Base-by-base conservation (phyloP, 1,140 invertebrate species). In the Coelopa frigida region DNA sequence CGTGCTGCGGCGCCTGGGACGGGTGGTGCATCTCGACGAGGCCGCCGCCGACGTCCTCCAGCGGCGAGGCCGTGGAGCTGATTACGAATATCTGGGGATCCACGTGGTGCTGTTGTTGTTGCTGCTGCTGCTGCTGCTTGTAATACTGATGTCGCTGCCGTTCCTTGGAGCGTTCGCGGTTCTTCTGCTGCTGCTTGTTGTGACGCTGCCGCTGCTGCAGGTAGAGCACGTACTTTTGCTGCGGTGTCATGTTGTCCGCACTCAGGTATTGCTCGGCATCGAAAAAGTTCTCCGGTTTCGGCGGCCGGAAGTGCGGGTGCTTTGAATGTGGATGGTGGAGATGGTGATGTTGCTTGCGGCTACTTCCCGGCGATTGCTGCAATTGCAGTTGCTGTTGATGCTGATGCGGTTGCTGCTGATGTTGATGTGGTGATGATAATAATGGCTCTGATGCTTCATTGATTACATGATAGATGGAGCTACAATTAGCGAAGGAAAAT, bases 171-270 rank as follows among this genome's bases (percentile, higher is more conserved):
- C 21, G 53, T n/a, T 55, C 52, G n/a, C 29, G 44, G 35, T 46
- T 39, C 31, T 51, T 20, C 17, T 64, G 59, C 23, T 56, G 58
- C 26, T 66, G 60, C 17, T 58, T 55, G 15, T 66, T 59, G 44
- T 56, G 54, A 46, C 57, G 61, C 55, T 64, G 56, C 41, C 62
- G 64, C 51, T 68, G 61, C 36, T 65, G 59, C 45, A 68, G 63
- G 51, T 68, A 68, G 37, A 57, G 51, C 44, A 68, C 64, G 48
- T 68, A 68, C 41, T 63, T 65, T 50, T 68, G 57, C 55, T 68
- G 64, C 15, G 64, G 64, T 42, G 64, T 68, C 58, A 67, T 32
- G 17, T 45, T 33, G 7, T 48, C 36, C 43, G 21, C 36, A 46
- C 46, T 40, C 27, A 42, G 35, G 26, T 27, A 37, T 23, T 22